Base-by-base conservation (phyloP, 2,113 vertebrate species). In the Oreotrochilus melanogaster region DNA sequence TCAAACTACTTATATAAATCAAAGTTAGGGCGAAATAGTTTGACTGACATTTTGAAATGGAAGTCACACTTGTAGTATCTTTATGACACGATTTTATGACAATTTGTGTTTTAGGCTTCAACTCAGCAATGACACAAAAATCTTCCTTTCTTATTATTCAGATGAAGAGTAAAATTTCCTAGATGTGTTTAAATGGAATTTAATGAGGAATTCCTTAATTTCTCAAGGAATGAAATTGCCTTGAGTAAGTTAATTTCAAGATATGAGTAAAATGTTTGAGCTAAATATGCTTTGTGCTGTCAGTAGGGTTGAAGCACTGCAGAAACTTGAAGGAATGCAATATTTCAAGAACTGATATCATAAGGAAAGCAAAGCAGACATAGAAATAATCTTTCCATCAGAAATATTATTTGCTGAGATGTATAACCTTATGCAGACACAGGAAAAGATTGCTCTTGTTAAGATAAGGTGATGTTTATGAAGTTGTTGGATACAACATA, bases 201-300 rank as follows among this genome's bases (percentile, higher is more conserved):
- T 39, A 39, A 39, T 39, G 39, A 39, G 12, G 39, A 39, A 39
- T 39, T 39, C 39, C 39, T 39, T 39, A 11, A 39, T 39, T 39
- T 39, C 39, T 39, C 39, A 93, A 71, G 60, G 65, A 73, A 73
- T 73, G 78, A 85, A 92, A 93, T 92, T 87, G 76, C 70, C 81
- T 96, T 0, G 1, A 69, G 78, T 89, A 96, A 93, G 70, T 95
- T 96, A 79, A 92, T 96, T 96, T 97, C 56, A 72, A 85, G 89
- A 54, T 57, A 87, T 16, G 39, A 82, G 37, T 54, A 37, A 95
- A 95, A 67, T 51, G 16, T 87, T 90, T n/a, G 39, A 89, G 61
- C 76, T 3, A 50, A 71, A 91, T 96, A 92, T 93, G 33, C 56
- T 89, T 48, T 82, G 35, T 79, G 27, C 73, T 88, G 13, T 95